Percentiles rank a stretch among this genome's conserved stretches.
These are phyloP conservation scores for Coptotermes formosanus DNA, from an alignment of 1,140 invertebrate genomes.

Conservation along the genomic window DNA sequence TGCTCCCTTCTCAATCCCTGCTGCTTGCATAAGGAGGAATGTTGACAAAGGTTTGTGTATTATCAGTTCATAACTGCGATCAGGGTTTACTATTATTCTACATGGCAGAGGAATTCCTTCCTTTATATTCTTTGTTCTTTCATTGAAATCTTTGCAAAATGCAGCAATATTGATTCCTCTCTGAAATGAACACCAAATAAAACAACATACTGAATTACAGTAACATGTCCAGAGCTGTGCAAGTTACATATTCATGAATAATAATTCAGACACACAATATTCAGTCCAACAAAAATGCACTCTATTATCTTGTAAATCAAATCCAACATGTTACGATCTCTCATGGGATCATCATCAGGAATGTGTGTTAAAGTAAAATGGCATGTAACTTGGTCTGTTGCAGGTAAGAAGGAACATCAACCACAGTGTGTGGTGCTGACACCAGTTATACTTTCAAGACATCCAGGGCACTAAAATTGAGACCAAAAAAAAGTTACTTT, in stretches of 20 bases:
- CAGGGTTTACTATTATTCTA: constrained; percentile 77
- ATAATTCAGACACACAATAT: not conserved
- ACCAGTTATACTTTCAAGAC: no score
- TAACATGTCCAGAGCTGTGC: not conserved
- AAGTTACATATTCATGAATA: not conserved
- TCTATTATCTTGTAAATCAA: no score
- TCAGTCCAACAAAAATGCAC: no score
- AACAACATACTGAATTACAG: not conserved
- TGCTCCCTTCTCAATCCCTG: constrained; percentile 81
- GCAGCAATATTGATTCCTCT: constrained; percentile 92
- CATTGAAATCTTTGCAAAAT: constrained; percentile 99
- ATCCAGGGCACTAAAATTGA: no score
- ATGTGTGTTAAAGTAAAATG: no score
- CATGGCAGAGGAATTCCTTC: constrained; percentile 88
- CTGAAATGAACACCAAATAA: constrained; percentile 53
- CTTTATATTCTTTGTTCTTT: constrained; percentile 88
- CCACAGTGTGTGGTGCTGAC: no score
- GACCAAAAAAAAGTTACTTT: no score
- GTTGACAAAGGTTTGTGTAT: constrained; percentile 83
- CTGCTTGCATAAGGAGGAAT: constrained; percentile 92
- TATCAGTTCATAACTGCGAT: constrained; percentile 79
- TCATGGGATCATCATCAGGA: no score
- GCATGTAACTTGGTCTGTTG: no score
- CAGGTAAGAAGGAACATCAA: no score
- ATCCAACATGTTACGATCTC: no score